Evolutionary conservation across 2,888 invertebrate species (phyloP).

Genomic region (Xylota sylvarum): DNA sequence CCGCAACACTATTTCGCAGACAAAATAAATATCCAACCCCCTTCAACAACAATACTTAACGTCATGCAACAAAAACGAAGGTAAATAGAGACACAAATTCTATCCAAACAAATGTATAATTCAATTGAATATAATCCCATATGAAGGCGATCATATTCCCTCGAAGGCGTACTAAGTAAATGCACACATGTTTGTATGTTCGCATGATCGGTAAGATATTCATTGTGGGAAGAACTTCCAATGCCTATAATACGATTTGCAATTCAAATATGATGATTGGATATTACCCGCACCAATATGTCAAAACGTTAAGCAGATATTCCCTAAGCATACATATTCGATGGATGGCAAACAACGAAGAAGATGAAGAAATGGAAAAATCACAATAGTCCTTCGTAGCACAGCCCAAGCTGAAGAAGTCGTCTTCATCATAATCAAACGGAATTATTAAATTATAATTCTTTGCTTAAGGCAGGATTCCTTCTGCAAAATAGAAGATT

Average conservation of each 20-base stretch:
- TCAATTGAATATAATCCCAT: constrained; percentile 64
- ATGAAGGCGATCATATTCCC: constrained; percentile 58
- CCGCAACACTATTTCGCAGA: background rate
- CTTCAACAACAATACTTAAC: constrained; percentile 13
- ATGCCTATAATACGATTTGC: constrained; percentile 68
- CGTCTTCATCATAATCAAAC: constrained; percentile 63
- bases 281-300: constrained; percentile 74
- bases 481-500: constrained; percentile 5
- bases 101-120: constrained; percentile 56
- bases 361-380: constrained; percentile 44
- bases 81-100: constrained; percentile 53
- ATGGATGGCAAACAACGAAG: constrained; percentile 51
- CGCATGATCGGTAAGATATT: constrained; percentile 24
- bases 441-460: constrained; percentile 73
- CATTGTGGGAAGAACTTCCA: constrained; percentile 64
- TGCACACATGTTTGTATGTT: constrained; percentile 22
- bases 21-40: constrained; percentile 18
- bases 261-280: constrained; percentile 77
- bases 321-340: constrained; percentile 6
- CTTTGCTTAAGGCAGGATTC: constrained; percentile 28
- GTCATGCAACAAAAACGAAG: background rate
- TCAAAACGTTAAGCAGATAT: constrained; percentile 73
- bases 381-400: constrained; percentile 32
- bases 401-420: constrained; percentile 51
- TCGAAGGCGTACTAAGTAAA: constrained; percentile 46